Conservation (phyloP, 2,888 invertebrate species). For the Phorcus lineatus region DNA sequence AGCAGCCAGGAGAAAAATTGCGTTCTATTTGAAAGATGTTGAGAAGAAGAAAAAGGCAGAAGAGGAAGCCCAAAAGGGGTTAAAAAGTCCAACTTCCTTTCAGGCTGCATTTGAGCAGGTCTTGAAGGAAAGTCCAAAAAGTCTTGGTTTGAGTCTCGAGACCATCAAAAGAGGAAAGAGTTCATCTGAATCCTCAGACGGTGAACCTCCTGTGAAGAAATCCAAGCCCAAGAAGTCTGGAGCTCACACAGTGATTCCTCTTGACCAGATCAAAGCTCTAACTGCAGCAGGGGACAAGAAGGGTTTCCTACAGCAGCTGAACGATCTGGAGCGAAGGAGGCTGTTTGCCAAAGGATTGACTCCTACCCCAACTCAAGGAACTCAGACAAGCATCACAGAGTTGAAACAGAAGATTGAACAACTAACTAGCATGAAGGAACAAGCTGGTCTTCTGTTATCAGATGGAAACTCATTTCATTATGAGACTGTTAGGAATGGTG, state of each 20-base stretch:
- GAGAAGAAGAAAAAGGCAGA: constrained; percentile 36
- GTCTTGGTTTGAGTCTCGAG: neutral
- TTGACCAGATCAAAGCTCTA: constrained; percentile 11
- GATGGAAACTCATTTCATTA: too few relatives aligned
- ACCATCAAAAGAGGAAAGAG: neutral
- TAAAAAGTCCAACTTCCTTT: constrained; percentile 38
- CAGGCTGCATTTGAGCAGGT: constrained; percentile 43
- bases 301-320: neutral
- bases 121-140: neutral
- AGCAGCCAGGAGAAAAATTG: constrained; percentile 32
- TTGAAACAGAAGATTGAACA: neutral
- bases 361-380: neutral
- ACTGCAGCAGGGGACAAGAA: neutral
- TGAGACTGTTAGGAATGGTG: too few relatives aligned
- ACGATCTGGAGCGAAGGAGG: neutral
- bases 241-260: constrained; percentile 18
- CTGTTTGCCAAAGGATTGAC: neutral
- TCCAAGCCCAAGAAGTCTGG: constrained; percentile 30
- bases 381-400: neutral
- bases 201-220: constrained; percentile 38
- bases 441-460: neutral
- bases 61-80: constrained; percentile 19
- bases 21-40: constrained; percentile 39
- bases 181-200: neutral
- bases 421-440: neutral